Evolutionary conservation across 2,888 invertebrate species (phyloP).

Genomic region (Drosophila subsilvestris): DNA sequence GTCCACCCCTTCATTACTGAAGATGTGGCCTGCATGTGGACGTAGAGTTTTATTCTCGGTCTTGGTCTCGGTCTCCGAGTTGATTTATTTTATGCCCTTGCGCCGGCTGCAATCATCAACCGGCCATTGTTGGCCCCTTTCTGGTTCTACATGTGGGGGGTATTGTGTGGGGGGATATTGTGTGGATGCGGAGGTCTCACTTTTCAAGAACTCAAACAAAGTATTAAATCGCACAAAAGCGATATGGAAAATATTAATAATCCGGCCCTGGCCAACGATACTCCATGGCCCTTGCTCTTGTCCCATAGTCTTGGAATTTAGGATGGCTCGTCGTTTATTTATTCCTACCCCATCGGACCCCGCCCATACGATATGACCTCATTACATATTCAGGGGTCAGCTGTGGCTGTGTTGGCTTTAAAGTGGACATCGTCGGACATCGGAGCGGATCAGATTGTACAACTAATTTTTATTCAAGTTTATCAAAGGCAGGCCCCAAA

Average conservation of each 20-base stretch:
- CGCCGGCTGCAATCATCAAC: conserved; percentile 38
- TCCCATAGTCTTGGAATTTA: conserved; percentile 54
- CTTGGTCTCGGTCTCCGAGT: conserved; percentile 21
- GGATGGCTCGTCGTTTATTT: conserved; percentile 60
- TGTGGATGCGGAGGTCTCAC: conserved; percentile 43
- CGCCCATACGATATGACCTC: conserved; percentile 29
- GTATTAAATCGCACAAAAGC: conserved; percentile 52
- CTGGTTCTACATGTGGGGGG: neutral
- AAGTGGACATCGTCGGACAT: conserved; percentile 5
- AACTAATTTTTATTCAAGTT: conserved; percentile 28
- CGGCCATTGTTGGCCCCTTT: conserved; percentile 28
- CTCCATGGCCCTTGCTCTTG: conserved; percentile 16
- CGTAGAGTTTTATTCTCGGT: conserved; percentile 58
- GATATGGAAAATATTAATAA: conserved; percentile 75
- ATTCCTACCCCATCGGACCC: conserved; percentile 35
- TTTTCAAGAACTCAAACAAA: conserved; percentile 72
- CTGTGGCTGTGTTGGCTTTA: conserved; percentile 24
- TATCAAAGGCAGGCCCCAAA: conserved; percentile 11
- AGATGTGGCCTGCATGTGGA: conserved; percentile 54
- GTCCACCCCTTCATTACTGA: conserved; percentile 8
- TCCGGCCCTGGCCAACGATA: conserved; percentile 24
- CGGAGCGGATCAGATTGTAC: neutral
- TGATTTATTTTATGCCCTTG: conserved; percentile 66
- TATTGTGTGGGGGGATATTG: neutral
- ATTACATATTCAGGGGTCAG: conserved; percentile 51